Conservation (phyloP, 35 echinoderm and acorn worm genomes). For the Hemicentrotus pulcherrimus region DNA sequence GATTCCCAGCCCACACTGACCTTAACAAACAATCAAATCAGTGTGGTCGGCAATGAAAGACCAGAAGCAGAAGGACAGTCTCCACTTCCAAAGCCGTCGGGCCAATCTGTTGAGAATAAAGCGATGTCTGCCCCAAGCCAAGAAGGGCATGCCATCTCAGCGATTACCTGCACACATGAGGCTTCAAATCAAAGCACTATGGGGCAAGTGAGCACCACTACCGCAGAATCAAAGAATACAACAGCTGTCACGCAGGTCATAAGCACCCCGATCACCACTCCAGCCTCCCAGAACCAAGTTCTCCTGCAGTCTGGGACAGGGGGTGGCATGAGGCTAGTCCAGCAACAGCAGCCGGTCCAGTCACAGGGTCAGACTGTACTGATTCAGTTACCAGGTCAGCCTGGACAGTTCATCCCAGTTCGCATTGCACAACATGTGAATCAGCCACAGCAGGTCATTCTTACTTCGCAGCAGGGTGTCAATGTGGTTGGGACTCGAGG, state of each 20-base stretch:
- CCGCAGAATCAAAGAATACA: conserved; percentile 1
- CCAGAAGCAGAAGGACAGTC: conserved; percentile 15
- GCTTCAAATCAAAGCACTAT: not conserved
- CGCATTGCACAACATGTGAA: conserved; percentile 57
- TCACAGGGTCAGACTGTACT: conserved; percentile 54
- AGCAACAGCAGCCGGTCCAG: conserved; percentile 51
- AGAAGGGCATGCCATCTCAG: not conserved
- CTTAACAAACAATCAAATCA: not conserved
- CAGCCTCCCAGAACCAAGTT: conserved; percentile 51
- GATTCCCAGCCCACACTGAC: not conserved
- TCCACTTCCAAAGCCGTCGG: not conserved
- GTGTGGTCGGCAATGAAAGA: not conserved
- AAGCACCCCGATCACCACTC: conserved; percentile 61
- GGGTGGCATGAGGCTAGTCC: not conserved
- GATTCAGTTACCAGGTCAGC: conserved; percentile 58
- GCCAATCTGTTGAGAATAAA: not conserved
- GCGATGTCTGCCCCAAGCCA: not conserved
- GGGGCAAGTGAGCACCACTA: conserved; percentile 33
- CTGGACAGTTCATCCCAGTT: conserved; percentile 50
- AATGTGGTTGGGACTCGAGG: conserved; percentile 22
- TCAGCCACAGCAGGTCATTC: conserved; percentile 53
- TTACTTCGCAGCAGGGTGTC: conserved; percentile 51
- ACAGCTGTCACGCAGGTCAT: conserved; percentile 56
- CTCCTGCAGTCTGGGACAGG: conserved; percentile 46
- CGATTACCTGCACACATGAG: conserved; percentile 32